phyloP scores from a whole-genome alignment of 2,113 vertebrate species.

The Heliornis fulica region DNA sequence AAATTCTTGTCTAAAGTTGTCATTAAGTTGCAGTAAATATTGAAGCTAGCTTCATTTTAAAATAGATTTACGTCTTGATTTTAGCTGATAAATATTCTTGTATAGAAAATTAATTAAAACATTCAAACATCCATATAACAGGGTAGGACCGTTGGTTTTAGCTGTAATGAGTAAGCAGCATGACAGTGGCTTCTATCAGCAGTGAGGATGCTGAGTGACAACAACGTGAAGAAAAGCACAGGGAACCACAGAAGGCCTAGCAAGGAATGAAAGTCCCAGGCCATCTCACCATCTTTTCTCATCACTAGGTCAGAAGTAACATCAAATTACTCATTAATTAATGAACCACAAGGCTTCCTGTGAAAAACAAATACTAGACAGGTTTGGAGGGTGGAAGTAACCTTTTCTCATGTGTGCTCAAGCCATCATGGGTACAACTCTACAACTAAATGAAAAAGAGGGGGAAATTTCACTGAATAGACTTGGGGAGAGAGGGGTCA shows the following conservation, averaged over 20 bases:
- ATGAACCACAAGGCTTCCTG: not conserved
- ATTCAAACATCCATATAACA: not conserved
- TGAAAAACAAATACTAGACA: not conserved
- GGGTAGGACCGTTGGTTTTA: not conserved
- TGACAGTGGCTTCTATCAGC: not conserved
- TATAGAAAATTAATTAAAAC: conserved; percentile 18
- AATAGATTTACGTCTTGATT: conserved; percentile 23
- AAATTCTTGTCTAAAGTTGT: conserved; percentile 37
- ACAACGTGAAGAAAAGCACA: not conserved
- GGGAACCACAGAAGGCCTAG: not conserved
- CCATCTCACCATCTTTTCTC: not conserved
- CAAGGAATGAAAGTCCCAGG: not conserved
- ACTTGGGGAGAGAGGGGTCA: not conserved
- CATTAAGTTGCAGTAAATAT: conserved; percentile 37
- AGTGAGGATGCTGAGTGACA: not conserved
- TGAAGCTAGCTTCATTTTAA: not conserved
- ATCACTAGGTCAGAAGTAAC: not conserved
- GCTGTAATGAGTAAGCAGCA: not conserved
- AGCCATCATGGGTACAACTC: not conserved
- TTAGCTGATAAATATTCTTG: not conserved
- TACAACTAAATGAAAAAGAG: not conserved
- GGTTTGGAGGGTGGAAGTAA: not conserved
- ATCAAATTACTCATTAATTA: not conserved
- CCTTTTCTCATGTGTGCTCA: not conserved
- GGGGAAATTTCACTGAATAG: not conserved